Base-by-base conservation (phyloP, 2,888 invertebrate species). In the Geotrupes spiniger region DNA sequence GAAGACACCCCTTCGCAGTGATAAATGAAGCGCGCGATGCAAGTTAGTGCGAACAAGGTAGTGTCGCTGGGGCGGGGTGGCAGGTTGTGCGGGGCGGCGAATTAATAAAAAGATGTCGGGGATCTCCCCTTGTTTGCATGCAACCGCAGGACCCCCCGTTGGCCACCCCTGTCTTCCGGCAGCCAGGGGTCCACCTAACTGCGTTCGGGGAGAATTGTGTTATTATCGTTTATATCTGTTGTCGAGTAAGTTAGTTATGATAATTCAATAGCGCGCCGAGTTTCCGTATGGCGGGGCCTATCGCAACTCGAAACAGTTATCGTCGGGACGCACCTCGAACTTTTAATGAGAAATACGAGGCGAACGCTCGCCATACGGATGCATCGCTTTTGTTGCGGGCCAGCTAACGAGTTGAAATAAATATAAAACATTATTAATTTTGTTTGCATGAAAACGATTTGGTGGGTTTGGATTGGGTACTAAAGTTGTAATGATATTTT, bases 81-180 rank as follows among this genome's bases (percentile, higher is more conserved):
- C 51, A 45, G 50, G 51, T 36, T 25, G 46, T 48, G 49, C 43
- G 53, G 45, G 42, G 52, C 53, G 50, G 51, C 58, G 56, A 54
- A 61, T 60, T 60, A 60, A 60, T 60, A 60, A 60, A 61, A 60
- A 60, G 59, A 60, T 56, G 57, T 53, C 57, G 58, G 52, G 45
- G 52, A 39, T 50, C 47, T 52, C 57, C 59, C 59, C 58, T 58
- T 59, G 59, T 59, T 61, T 59, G 61, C 61, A 59, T 59, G 59
- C 46, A 52, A 59, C 58, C 58, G 54, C 58, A 56, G 51, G 49
- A 26, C 15, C 21, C 41, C 37, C 33, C 8, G 12, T 33, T 4
- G 33, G 14, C 14, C 2, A 14, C 33, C 14, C 12, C 11, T 14
- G 6, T 14, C 15, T 14, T 33, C 15, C 15, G 3, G 11, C 15